Conservation (phyloP, 2,888 invertebrate genomes). For the Pandemis corylana region DNA sequence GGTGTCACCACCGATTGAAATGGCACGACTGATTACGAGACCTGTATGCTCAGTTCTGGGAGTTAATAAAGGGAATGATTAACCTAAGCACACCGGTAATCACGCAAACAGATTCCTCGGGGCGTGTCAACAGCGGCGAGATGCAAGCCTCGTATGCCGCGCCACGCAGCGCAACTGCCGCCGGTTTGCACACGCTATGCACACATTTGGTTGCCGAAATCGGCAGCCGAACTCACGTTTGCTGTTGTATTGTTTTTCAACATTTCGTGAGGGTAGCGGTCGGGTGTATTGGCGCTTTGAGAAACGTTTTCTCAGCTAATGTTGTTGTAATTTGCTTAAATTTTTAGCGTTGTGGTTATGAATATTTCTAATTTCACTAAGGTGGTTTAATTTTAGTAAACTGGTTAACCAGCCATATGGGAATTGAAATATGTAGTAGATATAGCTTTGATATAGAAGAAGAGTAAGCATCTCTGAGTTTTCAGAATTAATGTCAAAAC, state of each 20-base stretch:
- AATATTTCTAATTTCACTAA: too few relatives aligned
- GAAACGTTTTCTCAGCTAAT: background rate
- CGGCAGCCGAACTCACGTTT: slow-evolving; percentile 31
- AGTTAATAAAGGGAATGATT: slow-evolving; percentile 75
- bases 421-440: too few relatives aligned
- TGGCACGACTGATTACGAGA: background rate
- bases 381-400: too few relatives aligned
- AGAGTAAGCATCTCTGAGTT: too few relatives aligned
- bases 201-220: slow-evolving; percentile 50
- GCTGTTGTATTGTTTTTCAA: slow-evolving; percentile 34
- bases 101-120: slow-evolving; percentile 65
- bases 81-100: slow-evolving; percentile 72
- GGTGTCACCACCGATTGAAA: slow-evolving; percentile 1
- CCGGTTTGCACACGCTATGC: slow-evolving; percentile 59
- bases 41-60: slow-evolving; percentile 5
- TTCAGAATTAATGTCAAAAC: too few relatives aligned
- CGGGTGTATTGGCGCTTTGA: background rate
- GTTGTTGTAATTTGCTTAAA: background rate
- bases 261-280: background rate
- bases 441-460: too few relatives aligned
- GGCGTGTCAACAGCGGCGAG: slow-evolving; percentile 62
- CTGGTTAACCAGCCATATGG: too few relatives aligned
- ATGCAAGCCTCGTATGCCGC: slow-evolving; percentile 62
- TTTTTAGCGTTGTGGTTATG: background rate
- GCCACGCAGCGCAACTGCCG: slow-evolving; percentile 72